Base-by-base conservation (phyloP, 2,888 invertebrate genomes). In the Pandemis corylana region DNA sequence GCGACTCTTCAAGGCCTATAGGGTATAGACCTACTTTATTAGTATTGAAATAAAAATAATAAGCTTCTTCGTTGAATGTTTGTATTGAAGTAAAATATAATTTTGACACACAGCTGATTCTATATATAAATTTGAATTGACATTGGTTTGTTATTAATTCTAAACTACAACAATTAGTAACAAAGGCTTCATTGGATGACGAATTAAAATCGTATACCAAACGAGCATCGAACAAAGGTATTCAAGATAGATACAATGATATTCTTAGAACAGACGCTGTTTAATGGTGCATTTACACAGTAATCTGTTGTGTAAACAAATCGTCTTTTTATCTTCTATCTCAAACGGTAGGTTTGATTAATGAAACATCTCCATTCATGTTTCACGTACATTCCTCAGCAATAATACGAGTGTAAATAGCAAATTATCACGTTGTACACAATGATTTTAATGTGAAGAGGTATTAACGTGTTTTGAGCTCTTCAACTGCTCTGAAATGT, bases 171-270 rank as follows among this genome's bases (percentile, higher is more conserved):
- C n/a, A n/a, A n/a, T n/a, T n/a, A 46, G 46, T 12, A 46, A 46
- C 12, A 46, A 46, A 46, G 12, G 46, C 46, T 46, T 51, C n/a
- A 51, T 51, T 51, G n/a, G 56, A n/a, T 10, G 20, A 28, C 5
- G n/a, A 28, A 28, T 59, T 28, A 28, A 28, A 59, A 59, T 49
- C 5, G 3, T 9, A 53, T 41, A 49, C 66, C n/a, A 53, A 13
- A 20, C 13, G 10, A 49, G 6, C 41, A 51, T 67, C 67, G n/a
- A 46, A 64, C 56, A 68, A 61, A 61, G 46, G 36, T 13, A 15
- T 56, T 36, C 36, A 64, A 72, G 64, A 73, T 64, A 68, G 68
- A 68, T 56, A 59, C 59, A 67, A 20, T 6, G 49, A 7, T 61
- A 61, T 72, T 61, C 66, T 13, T 42, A 67, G 49, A 72, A 67